Evolutionary conservation across 2,888 invertebrate species (phyloP).

Genomic region (Drosophila sordidapex): DNA sequence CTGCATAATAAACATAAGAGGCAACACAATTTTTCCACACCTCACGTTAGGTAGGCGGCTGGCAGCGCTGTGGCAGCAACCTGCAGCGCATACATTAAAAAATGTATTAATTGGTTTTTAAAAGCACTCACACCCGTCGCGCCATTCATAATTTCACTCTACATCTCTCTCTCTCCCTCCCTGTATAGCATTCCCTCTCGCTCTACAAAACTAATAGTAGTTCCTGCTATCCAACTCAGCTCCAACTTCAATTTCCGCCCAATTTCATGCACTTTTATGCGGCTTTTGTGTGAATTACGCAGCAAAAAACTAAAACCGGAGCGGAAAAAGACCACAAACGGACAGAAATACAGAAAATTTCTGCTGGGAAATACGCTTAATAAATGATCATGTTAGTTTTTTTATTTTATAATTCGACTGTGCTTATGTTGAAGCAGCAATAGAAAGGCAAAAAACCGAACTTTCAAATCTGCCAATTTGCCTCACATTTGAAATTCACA

Average conservation of each 20-base stretch:
- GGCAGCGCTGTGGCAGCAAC: slow-evolving; percentile 45
- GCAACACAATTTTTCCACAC: slow-evolving; percentile 63
- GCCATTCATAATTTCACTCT: slow-evolving; percentile 71
- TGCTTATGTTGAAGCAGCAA: slow-evolving; percentile 33
- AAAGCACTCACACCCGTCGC: slow-evolving; percentile 77
- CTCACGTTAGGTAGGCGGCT: slow-evolving; percentile 43
- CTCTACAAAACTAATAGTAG: slow-evolving; percentile 10
- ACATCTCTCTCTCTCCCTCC: not conserved
- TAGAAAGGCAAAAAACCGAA: slow-evolving; percentile 42
- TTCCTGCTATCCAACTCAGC: slow-evolving; percentile 18
- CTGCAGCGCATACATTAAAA: slow-evolving; percentile 77
- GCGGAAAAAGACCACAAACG: slow-evolving; percentile 63
- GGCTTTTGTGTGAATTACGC: slow-evolving; percentile 76
- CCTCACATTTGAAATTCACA: slow-evolving; percentile 19
- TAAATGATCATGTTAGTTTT: slow-evolving; percentile 51
- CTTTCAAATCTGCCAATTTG: slow-evolving; percentile 67
- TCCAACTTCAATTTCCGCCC: slow-evolving; percentile 73
- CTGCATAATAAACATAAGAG: slow-evolving; percentile 77
- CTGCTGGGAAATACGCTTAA: slow-evolving; percentile 45
- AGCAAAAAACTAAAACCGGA: slow-evolving; percentile 65
- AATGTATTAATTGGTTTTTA: slow-evolving; percentile 81
- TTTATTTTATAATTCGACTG: slow-evolving; percentile 51
- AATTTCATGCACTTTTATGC: slow-evolving; percentile 79
- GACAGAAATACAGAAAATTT: slow-evolving; percentile 1
- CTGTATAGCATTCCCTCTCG: not conserved